Conservation (phyloP, 2,113 vertebrate species). For the Emydocephalus ijimae region DNA sequence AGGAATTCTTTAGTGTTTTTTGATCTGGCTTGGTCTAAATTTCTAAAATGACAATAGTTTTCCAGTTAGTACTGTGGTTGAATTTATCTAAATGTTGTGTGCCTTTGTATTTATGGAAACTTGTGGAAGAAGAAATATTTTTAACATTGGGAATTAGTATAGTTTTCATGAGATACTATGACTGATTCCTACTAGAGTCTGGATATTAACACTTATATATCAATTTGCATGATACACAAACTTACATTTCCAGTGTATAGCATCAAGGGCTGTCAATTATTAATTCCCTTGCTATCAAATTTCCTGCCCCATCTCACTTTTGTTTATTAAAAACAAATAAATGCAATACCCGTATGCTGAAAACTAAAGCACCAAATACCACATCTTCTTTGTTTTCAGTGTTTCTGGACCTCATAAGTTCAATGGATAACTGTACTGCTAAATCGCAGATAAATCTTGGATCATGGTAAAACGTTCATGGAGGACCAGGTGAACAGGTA, state of each 20-base stretch:
- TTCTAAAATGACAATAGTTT: not conserved
- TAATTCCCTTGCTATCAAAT: not conserved
- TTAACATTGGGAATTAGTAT: not conserved
- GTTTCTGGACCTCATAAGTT: not conserved
- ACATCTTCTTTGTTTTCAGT: not conserved
- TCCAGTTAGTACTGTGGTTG: not conserved
- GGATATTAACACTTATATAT: not conserved
- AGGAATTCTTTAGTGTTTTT: not conserved
- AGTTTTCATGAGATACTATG: not conserved
- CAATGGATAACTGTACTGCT: not conserved
- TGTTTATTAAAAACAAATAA: not conserved
- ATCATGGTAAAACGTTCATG: not conserved
- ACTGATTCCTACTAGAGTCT: not conserved
- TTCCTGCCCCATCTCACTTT: not conserved
- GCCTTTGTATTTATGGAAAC: not conserved
- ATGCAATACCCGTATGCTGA: not conserved
- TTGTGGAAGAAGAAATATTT: not conserved
- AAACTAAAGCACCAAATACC: not conserved
- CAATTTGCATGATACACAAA: not conserved
- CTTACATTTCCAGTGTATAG: not conserved
- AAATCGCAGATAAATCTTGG: not conserved
- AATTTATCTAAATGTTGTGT: not conserved
- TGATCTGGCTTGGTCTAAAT: not conserved
- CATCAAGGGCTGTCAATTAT: not conserved
- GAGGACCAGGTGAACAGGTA: not conserved